Base-by-base conservation (phyloP, 2,888 invertebrate genomes). In the Ophonus ardosiacus region DNA sequence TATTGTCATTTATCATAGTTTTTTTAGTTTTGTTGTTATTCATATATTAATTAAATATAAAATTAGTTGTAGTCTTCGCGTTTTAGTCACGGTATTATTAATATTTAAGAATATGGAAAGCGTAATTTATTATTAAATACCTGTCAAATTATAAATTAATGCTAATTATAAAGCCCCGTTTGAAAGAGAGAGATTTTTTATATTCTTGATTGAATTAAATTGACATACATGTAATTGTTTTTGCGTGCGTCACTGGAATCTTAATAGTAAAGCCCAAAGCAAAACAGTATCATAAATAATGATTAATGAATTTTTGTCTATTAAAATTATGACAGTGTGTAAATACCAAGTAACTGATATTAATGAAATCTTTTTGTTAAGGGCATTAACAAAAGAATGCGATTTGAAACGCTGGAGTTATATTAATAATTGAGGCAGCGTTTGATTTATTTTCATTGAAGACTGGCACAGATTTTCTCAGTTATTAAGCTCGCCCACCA, bases 331-430 rank as follows among this genome's bases (percentile, higher is more conserved):
- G 78, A 78, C 78, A 78, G 24, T 78, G 59, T 78, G 59, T 78
- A 78, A 78, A 78, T 78, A 78, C 59, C 59, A 57, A 78, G 57
- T 78, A 78, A 78, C 78, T 78, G 78, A 78, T 78, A 78, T 78
- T 78, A 78, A 78, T 78, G 78, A 78, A 78, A 78, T 57, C 59
- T 57, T 24, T 31, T 78, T 78, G 78, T 78, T 59, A 15, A 38
- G 38, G 24, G 78, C 15, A 78, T 78, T 78, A 57, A 74, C 71
- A 74, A 74, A 71, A 74, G 71, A 74, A 74, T 43, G 18, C 43
- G 71, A 74, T 74, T 74, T 74, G 71, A 18, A 10, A 74, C 71
- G 71, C 71, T 17, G 18, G 7, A 40, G 15, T 40, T 18, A 74
- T 74, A 74, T 74, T 43, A 74, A 74, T 74, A 63, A 21, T 51